These are phyloP conservation scores for Apis mellifera DNA, from an alignment of 1,140 invertebrate species.

Conservation along the genomic window Amel_HAv3.1 CM009940.2:9632001-9632500, in stretches of 20 bases:
- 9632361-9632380: constrained; percentile 77
- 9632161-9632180: constrained; percentile 73
- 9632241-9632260: constrained; percentile 47
- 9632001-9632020: constrained; percentile 68
- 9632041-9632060: constrained; percentile 60
- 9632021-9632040: constrained; percentile 79
- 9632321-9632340: constrained; percentile 75
- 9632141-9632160: constrained; percentile 78
- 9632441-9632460: constrained; percentile 34
- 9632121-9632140: constrained; percentile 81
- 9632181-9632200: constrained; percentile 80
- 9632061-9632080: too few relatives aligned
- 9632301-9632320: constrained; percentile 59
- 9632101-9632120: constrained; percentile 72
- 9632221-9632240: constrained; percentile 74
- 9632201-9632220: constrained; percentile 80
- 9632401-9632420: constrained; percentile 67
- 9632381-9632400: constrained; percentile 80
- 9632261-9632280: constrained; percentile 38
- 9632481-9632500: too few relatives aligned
- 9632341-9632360: constrained; percentile 80
- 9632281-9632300: constrained; percentile 52
- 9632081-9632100: constrained; percentile 26
- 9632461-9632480: neutral
- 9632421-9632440: constrained; percentile 27